These are phyloP conservation scores for Vombatus ursinus DNA, from an alignment of 2,113 vertebrate species.

Conservation along the genomic window DNA sequence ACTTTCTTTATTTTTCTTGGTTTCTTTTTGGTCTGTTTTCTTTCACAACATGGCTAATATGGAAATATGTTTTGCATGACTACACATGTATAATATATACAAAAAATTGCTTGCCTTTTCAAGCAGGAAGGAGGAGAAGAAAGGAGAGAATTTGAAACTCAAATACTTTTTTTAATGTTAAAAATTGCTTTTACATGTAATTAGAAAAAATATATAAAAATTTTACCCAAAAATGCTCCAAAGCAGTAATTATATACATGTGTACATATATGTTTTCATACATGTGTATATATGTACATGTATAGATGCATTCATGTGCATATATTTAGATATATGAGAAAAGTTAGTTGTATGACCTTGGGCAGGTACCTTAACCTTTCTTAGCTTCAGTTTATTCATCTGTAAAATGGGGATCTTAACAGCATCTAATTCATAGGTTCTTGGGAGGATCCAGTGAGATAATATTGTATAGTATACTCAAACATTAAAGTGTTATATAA, in stretches of 20 bases:
- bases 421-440: neutral
- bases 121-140: neutral
- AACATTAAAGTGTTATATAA: neutral
- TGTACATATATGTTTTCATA: neutral
- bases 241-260: neutral
- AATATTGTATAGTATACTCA: neutral
- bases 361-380: neutral
- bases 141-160: neutral
- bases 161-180: neutral
- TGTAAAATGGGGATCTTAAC: neutral
- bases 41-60: neutral
- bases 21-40: neutral
- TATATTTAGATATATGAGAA: neutral
- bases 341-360: neutral
- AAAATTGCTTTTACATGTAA: neutral
- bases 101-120: neutral
- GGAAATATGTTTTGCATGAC: neutral
- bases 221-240: neutral
- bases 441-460: neutral
- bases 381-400: neutral
- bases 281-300: neutral
- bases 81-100: neutral
- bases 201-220: neutral
- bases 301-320: neutral
- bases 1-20: neutral